These are phyloP conservation scores for Stomatorhinus ivindoensis DNA, from an alignment of 2,113 vertebrate species.

Conservation along the genomic window DNA sequence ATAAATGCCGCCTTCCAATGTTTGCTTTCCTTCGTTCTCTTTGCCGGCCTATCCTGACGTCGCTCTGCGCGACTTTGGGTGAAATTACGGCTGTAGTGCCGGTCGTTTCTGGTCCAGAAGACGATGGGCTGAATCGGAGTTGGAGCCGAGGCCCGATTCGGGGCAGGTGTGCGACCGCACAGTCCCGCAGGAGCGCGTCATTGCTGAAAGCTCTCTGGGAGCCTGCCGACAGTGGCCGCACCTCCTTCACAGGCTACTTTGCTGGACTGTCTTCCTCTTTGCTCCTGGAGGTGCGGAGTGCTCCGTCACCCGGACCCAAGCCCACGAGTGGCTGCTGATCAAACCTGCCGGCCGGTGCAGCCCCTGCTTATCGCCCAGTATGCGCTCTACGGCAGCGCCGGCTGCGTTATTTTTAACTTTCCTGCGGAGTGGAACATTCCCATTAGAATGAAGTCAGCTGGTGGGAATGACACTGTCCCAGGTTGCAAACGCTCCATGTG, in stretches of 20 bases:
- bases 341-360: background rate
- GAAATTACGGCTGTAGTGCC: too few species aligned
- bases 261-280: background rate
- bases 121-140: background rate
- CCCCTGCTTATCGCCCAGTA: background rate
- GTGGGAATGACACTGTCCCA: background rate
- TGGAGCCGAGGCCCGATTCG: background rate
- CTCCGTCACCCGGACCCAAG: background rate
- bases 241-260: too few species aligned
- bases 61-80: too few species aligned
- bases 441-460: background rate
- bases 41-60: background rate
- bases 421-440: background rate
- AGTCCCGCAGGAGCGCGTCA: background rate
- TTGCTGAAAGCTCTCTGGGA: background rate
- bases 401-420: background rate
- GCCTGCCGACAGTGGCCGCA: too few species aligned
- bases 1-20: background rate
- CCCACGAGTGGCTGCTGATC: background rate
- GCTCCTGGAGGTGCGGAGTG: background rate
- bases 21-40: background rate
- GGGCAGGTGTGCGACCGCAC: background rate
- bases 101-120: background rate
- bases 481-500: background rate
- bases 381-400: background rate